Evolutionary conservation across 1,140 invertebrate genomes (phyloP), one percentile per base, ranked within the genome.

Genomic region (Diorhabda carinulata): DNA sequence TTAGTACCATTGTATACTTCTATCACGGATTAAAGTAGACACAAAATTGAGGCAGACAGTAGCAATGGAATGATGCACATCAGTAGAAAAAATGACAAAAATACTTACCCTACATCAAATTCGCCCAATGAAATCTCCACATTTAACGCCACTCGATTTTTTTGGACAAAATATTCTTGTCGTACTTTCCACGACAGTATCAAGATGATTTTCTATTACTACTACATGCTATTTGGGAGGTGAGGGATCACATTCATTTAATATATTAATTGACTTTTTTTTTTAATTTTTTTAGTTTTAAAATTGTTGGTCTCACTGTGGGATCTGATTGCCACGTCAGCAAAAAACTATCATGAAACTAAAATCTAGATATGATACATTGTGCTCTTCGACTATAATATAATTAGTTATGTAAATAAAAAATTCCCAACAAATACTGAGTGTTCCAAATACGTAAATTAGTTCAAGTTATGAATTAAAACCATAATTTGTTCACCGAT

Each of bases 181-280:
- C 47, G 25, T 47, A 10, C 10, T 44, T 10, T 62, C 43, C n/a
- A 10, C 44, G 61, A 43, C 3, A 62, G 5, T 62, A 9, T 44
- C 3, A 10, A 64, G 10, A 42, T n/a, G 7, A 47, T 65, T 57
- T 57, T 41, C 56, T 65, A 65, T 57, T 8, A 57, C 64, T 65
- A 65, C 40, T 9, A 65, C n/a, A 65, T 65, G 56, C 42, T 64
- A 4, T 52, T 25, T 25, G 25, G 25, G 25, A 25, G 25, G 43
- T 7, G 56, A 56, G 45, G 41, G 40, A 65, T 65, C 64, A 65
- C 64, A 65, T 57, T 65, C 9, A 65, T 41, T 65, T 41, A 25
- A 42, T 58, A 57, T 10, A 43, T 40, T 65, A 65, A 65, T 65
- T 65, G 64, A 65, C 64, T 65, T 61, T 61, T 61, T 43, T 43